These are phyloP conservation scores for Sphaerophoria rueppellii DNA, from an alignment of 2,888 invertebrate genomes.

Conservation along the genomic window DNA sequence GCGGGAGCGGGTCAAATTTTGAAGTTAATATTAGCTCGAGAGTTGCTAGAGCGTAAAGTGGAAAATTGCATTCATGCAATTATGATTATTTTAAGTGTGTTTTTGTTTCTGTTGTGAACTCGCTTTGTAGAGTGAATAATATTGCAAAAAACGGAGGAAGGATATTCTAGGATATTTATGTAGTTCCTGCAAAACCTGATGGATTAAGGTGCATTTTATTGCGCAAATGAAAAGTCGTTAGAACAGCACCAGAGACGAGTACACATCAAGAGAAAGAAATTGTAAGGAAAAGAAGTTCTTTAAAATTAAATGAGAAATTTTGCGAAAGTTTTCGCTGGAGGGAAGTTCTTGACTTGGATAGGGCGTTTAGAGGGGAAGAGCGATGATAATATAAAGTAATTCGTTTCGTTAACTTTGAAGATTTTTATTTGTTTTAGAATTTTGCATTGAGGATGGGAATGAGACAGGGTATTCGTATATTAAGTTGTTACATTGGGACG, in stretches of 20 bases:
- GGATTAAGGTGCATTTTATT: slow-evolving; percentile 67
- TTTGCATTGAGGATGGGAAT: no score
- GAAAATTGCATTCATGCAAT: slow-evolving; percentile 61
- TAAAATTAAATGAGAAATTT: no score
- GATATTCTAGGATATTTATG: slow-evolving; percentile 14
- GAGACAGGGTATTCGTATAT: no score
- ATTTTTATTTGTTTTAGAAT: no score
- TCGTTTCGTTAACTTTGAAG: no score
- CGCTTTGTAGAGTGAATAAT: background rate
- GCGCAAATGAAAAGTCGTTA: slow-evolving; percentile 54
- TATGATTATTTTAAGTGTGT: slow-evolving; percentile 4
- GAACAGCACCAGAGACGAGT: background rate
- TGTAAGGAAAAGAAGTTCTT: no score
- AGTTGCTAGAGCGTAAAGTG: slow-evolving; percentile 63
- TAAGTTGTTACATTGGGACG: no score
- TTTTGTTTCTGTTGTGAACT: background rate
- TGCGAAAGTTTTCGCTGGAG: no score
- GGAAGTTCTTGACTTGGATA: no score
- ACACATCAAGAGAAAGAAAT: background rate
- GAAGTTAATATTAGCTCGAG: slow-evolving; percentile 62
- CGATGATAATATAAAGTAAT: no score
- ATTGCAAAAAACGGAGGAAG: background rate
- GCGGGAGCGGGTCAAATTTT: slow-evolving; percentile 5
- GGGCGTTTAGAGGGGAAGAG: no score
- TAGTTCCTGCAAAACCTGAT: slow-evolving; percentile 49